These are phyloP conservation scores for Chrysomela aeneicollis DNA, from an alignment of 2,888 invertebrate genomes.

Conservation along the genomic window DNA sequence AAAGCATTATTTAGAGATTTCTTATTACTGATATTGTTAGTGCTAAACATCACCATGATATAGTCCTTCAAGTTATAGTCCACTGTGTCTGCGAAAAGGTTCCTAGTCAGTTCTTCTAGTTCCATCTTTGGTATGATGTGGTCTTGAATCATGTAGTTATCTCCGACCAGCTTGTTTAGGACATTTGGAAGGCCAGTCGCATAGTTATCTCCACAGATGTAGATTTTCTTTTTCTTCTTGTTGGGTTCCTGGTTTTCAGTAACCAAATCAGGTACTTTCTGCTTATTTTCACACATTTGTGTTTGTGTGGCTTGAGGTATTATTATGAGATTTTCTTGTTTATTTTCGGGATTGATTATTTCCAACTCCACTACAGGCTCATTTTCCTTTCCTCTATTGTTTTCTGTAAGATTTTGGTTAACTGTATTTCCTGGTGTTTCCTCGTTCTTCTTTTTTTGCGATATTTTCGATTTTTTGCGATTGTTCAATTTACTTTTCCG, in stretches of 20 bases:
- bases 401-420: neutral
- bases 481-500: neutral
- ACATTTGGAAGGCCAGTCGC: neutral
- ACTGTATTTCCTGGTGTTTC: neutral
- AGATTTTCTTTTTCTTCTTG: neutral
- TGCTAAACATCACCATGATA: no score
- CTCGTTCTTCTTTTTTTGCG: neutral
- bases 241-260: neutral
- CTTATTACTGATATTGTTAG: no score
- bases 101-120: neutral
- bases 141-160: no score
- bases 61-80: neutral
- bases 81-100: neutral
- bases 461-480: neutral
- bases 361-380: neutral
- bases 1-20: no score
- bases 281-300: neutral
- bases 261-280: neutral
- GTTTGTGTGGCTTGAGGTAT: neutral
- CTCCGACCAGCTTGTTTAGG: neutral
- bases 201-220: neutral
- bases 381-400: neutral
- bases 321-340: neutral
- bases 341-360: neutral
- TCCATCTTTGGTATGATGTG: no score